Percentiles rank a stretch among this genome's conserved stretches.
phyloP scores from a whole-genome alignment of 2,888 invertebrate species.

The Scrobipalpa costella region DNA sequence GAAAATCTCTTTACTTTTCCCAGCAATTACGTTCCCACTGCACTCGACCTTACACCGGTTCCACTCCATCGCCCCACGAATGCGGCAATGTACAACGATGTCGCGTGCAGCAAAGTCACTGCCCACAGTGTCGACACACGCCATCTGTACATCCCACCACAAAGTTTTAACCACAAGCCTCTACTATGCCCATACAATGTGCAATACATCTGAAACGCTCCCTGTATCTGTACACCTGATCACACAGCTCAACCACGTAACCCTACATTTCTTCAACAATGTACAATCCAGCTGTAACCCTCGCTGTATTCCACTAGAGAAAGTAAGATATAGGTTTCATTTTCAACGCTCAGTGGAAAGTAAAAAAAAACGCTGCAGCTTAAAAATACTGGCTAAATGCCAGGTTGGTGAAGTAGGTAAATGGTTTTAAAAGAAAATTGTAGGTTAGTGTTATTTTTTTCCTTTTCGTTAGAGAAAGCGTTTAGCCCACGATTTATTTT shows the following conservation, averaged over 20 bases:
- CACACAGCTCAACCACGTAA: not conserved
- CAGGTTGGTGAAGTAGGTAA: slow-evolving; percentile 8
- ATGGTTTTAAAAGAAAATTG: slow-evolving; percentile 20
- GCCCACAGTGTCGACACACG: slow-evolving; percentile 46
- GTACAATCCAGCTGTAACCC: not conserved
- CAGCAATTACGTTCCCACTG: slow-evolving; percentile 33
- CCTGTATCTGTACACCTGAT: not conserved
- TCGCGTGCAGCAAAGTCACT: slow-evolving; percentile 42
- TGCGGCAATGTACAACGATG: slow-evolving; percentile 38
- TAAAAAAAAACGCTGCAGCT: slow-evolving; percentile 32
- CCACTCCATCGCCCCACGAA: slow-evolving; percentile 33
- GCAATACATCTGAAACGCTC: no score
- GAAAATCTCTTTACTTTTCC: not conserved
- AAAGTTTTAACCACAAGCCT: no score
- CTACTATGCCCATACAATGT: no score
- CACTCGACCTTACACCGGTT: not conserved
- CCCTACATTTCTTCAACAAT: not conserved
- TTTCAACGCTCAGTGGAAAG: slow-evolving; percentile 53
- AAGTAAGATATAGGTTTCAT: slow-evolving; percentile 61
- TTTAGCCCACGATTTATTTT: not conserved
- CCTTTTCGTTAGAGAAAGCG: not conserved
- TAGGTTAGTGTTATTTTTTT: not conserved
- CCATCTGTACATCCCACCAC: not conserved
- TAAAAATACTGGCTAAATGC: slow-evolving; percentile 25
- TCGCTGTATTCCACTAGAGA: slow-evolving; percentile 54